phyloP scores from a whole-genome alignment of 2,113 vertebrate species.

The Vombatus ursinus region DNA sequence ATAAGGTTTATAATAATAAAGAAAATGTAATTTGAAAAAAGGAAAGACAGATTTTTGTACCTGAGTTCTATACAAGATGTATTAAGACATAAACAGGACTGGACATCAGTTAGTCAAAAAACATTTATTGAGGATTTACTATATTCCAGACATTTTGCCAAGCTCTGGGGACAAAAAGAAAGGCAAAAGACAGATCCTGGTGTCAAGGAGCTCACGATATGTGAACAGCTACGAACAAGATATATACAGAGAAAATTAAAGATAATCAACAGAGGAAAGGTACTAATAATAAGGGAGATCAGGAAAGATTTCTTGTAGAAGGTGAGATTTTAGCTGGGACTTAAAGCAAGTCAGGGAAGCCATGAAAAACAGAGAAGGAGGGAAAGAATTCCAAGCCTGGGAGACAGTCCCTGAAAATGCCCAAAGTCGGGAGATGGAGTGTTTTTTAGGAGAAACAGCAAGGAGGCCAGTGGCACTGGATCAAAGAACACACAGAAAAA shows the following conservation, averaged over 20 bases:
- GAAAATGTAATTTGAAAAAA: too few relatives aligned
- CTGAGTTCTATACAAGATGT: too few relatives aligned
- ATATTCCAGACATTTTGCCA: background rate
- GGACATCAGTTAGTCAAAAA: too few relatives aligned
- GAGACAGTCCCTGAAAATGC: background rate
- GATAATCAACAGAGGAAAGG: background rate
- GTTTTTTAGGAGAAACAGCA: background rate
- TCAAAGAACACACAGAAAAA: background rate
- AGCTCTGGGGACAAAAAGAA: background rate
- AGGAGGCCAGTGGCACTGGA: background rate
- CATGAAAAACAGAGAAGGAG: background rate
- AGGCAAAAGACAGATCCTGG: background rate
- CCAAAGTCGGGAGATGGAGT: background rate
- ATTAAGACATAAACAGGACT: too few relatives aligned
- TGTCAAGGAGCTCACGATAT: background rate
- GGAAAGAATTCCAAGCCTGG: background rate
- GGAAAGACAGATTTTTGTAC: too few relatives aligned
- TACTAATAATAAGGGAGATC: background rate
- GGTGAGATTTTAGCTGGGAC: background rate
- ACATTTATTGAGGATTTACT: too few relatives aligned
- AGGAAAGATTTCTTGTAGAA: background rate
- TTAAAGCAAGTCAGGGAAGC: background rate
- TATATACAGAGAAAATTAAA: background rate
- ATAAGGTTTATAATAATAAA: too few relatives aligned
- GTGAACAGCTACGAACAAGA: background rate